phyloP scores from a whole-genome alignment of 2,888 invertebrate species.

The Pyrochroa serraticornis region DNA sequence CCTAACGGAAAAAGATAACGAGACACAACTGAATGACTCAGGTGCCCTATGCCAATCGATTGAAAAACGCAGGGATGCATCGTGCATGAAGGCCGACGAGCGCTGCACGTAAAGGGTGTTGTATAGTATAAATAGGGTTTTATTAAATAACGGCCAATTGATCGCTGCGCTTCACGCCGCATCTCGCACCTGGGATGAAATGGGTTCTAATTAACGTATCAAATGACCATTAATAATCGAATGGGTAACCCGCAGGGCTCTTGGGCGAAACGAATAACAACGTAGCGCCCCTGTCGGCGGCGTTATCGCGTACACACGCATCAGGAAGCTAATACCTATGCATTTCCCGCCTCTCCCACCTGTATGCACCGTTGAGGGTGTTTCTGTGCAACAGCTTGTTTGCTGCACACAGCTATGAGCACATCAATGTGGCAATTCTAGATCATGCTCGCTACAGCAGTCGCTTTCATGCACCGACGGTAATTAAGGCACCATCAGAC shows the following conservation, averaged over 20 bases:
- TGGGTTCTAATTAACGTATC: constrained; percentile 38
- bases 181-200: constrained; percentile 25
- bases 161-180: not conserved
- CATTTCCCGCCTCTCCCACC: constrained; percentile 18
- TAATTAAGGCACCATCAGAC: constrained; percentile 31
- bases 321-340: constrained; percentile 40
- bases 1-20: too few relatives aligned
- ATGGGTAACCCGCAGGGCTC: constrained; percentile 9
- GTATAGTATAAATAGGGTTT: too few relatives aligned
- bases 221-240: constrained; percentile 41
- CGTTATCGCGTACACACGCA: constrained; percentile 28
- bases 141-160: constrained; percentile 1
- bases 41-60: too few relatives aligned
- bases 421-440: constrained; percentile 47
- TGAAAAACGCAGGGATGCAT: too few relatives aligned
- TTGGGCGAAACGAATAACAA: not conserved
- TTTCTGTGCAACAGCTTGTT: constrained; percentile 56
- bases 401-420: constrained; percentile 49
- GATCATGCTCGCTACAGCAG: constrained; percentile 46
- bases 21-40: too few relatives aligned
- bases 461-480: constrained; percentile 43
- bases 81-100: too few relatives aligned
- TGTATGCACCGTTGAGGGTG: constrained; percentile 37
- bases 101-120: too few relatives aligned
- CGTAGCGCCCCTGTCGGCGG: not conserved